Evolutionary conservation across 1,140 invertebrate species (phyloP).

Genomic region (Sinella curviseta): DNA sequence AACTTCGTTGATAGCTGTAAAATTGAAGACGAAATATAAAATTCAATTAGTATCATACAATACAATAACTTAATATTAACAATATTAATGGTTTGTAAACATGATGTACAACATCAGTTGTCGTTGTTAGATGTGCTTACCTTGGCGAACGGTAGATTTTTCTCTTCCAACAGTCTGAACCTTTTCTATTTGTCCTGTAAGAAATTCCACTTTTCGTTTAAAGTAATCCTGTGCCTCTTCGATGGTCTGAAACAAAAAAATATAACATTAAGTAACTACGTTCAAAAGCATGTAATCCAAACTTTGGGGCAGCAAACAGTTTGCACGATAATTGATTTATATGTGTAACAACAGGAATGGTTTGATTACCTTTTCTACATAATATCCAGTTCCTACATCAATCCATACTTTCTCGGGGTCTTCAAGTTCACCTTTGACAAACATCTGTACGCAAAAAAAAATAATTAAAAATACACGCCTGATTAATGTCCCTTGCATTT

Average conservation of each 20-base stretch:
- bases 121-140: constrained; percentile 57
- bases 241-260: constrained; percentile 64
- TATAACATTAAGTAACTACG: no score
- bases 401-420: constrained; percentile 82
- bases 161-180: constrained; percentile 80
- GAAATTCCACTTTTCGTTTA: constrained; percentile 83
- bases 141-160: constrained; percentile 81
- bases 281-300: no score
- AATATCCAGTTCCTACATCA: constrained; percentile 94
- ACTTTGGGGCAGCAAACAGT: no score
- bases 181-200: constrained; percentile 92
- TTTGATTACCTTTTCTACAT: constrained; percentile 72
- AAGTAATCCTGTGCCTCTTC: constrained; percentile 86
- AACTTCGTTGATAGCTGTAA: constrained; percentile 57
- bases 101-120: not conserved
- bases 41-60: constrained; percentile 7
- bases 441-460: constrained; percentile 66
- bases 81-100: not conserved
- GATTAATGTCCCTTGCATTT: constrained; percentile 29
- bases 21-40: constrained; percentile 16
- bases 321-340: no score
- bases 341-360: not conserved
- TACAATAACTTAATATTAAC: constrained; percentile 9
- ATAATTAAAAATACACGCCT: constrained; percentile 13
- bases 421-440: constrained; percentile 81